Evolutionary conservation across 2,888 invertebrate genomes (phyloP), one percentile per base, ranked within the genome.

Genomic region (Brassicogethes aeneus): DNA sequence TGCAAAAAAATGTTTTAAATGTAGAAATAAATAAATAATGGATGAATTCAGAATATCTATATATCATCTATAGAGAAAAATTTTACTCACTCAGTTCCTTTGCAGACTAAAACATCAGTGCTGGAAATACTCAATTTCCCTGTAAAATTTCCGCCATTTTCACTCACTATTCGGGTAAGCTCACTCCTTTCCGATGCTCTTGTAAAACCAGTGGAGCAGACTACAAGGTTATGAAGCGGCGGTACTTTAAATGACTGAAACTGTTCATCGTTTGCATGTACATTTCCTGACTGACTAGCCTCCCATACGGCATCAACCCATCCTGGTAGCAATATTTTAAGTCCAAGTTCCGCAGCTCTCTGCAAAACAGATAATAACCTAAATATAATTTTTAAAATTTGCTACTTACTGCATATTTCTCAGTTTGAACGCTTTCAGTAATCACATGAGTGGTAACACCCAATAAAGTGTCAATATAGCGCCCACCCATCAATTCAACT

Each of bases 301-400:
- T 82, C 70, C 92, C 92, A 95, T 0, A 92, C 82, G 0, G 77
- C 78, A 23, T 80, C 71, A 0, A 95, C 72, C 93, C 94, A 95
- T 12, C 77, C 73, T 5, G 78, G 74, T 2, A 76, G 74, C 82
- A 93, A 84, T 7, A 93, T 73, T 17, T 82, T 80, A 42, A 85
- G 75, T 38, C 76, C 75, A 52, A 70, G 70, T 56, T 78, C 76
- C 16, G 76, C 72, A 12, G 89, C 87, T 65, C 78, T 80, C 82
- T 85, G 59, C 8, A 64, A 60, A 41, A 17, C 36, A 32, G 7
- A 41, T 32, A 14, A 10, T 12, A 33, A 37, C 1, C 30, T 32
- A 10, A 32, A 10, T 12, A 32, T 23, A 10, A 7, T 23, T 5
- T 7, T 23, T 23, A n/a, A 39, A 34, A 40, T 2, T 30, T 16